These are phyloP conservation scores for Glaucidium brasilianum DNA, from an alignment of 2,113 vertebrate species.

Conservation along the genomic window DNA sequence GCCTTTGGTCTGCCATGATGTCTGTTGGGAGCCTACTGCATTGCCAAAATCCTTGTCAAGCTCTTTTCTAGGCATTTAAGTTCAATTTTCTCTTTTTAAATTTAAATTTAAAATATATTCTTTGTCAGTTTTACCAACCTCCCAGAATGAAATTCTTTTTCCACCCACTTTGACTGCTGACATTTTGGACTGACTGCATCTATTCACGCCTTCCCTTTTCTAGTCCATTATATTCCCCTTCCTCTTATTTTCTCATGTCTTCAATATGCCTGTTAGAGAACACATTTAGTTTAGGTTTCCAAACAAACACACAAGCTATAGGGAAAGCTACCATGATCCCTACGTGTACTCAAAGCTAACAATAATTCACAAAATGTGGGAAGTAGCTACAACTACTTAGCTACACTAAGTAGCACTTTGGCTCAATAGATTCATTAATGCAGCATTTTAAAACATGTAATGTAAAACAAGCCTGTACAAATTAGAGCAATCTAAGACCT, in stretches of 20 bases:
- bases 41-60: background rate
- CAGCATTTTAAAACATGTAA: background rate
- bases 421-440: background rate
- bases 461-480: background rate
- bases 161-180: conserved; percentile 22
- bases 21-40: background rate
- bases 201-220: conserved; percentile 3
- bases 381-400: background rate
- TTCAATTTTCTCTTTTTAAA: background rate
- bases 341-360: background rate
- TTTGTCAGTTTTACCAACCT: background rate
- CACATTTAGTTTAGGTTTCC: background rate
- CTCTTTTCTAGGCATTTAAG: background rate
- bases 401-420: background rate
- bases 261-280: background rate
- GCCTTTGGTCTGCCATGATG: background rate
- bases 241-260: background rate
- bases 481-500: background rate
- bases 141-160: conserved; percentile 13
- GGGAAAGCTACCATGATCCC: background rate
- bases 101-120: background rate
- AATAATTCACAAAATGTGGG: background rate
- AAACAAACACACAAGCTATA: background rate
- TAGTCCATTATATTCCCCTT: background rate
- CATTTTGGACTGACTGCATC: conserved; percentile 2